Percentiles rank a stretch among this genome's conserved stretches.
Evolutionary conservation across 2,888 invertebrate genomes (phyloP).

Genomic region (Tinea semifulvella): DNA sequence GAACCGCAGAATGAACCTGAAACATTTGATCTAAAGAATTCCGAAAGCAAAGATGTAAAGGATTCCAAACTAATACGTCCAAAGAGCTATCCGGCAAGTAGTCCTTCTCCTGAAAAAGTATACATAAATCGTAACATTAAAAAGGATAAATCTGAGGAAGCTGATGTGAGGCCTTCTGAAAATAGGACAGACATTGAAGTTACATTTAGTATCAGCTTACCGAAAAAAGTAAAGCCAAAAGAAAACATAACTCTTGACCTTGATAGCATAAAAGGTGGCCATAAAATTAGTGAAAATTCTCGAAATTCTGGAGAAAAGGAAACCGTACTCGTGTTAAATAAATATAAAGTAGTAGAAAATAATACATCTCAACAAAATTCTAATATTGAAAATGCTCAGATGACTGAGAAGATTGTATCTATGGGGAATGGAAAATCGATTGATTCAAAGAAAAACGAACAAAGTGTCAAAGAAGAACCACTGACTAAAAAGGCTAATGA

Average conservation of each 20-base stretch:
- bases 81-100: conserved; percentile 68
- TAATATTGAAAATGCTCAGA: conserved; percentile 25
- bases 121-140: conserved; percentile 34
- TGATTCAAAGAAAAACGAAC: conserved; percentile 8
- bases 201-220: conserved; percentile 54
- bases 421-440: conserved; percentile 29
- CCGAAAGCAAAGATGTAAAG: conserved; percentile 28
- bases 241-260: background rate
- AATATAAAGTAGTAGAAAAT: conserved; percentile 39
- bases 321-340: conserved; percentile 34
- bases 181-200: conserved; percentile 49
- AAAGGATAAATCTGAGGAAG: conserved; percentile 32
- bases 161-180: conserved; percentile 29
- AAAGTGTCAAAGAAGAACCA: conserved; percentile 25
- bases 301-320: conserved; percentile 11
- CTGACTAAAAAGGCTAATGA: conserved; percentile 30
- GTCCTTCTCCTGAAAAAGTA: conserved; percentile 51
- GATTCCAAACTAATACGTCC: conserved; percentile 64
- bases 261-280: background rate
- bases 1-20: conserved; percentile 29
- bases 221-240: conserved; percentile 37
- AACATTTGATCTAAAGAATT: conserved; percentile 24
- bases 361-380: conserved; percentile 26
- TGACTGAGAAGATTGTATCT: conserved; percentile 27
- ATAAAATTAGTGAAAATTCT: background rate